Evolutionary conservation across 2,113 vertebrate genomes (phyloP).

Genomic region (Phaethon lepturus): DNA sequence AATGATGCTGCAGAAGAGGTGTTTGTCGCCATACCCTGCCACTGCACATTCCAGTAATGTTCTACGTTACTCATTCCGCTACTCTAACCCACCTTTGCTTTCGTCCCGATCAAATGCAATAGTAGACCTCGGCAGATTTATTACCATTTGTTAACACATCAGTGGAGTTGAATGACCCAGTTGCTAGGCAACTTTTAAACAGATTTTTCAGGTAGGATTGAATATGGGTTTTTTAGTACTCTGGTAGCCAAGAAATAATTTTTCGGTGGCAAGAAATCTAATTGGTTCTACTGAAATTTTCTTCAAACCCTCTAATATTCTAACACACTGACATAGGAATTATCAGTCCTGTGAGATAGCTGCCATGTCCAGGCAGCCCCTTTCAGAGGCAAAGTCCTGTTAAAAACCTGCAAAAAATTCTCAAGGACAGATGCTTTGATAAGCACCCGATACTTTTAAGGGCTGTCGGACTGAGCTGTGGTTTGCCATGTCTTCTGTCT

Average conservation of each 20-base stretch:
- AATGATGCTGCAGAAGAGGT: background rate
- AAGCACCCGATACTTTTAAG: background rate
- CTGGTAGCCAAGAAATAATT: background rate
- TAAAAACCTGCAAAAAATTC: background rate
- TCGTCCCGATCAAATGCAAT: background rate
- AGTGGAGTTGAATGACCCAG: background rate
- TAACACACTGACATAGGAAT: background rate
- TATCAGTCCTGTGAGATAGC: background rate
- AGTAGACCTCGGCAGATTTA: background rate
- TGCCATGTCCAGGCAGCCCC: background rate
- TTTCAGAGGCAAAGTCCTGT: background rate
- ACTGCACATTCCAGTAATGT: background rate
- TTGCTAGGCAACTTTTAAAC: background rate
- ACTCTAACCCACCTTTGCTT: background rate
- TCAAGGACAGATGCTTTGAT: background rate
- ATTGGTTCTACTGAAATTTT: background rate
- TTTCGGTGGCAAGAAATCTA: fast-evolving
- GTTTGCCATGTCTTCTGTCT: fast-evolving
- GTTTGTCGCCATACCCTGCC: background rate
- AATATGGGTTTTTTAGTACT: background rate
- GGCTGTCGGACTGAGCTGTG: background rate
- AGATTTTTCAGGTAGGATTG: background rate
- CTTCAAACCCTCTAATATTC: fast-evolving
- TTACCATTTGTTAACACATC: background rate
- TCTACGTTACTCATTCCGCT: background rate